Evolutionary conservation across 2,888 invertebrate genomes (phyloP).

Genomic region (Trichopria drosophilae): DNA sequence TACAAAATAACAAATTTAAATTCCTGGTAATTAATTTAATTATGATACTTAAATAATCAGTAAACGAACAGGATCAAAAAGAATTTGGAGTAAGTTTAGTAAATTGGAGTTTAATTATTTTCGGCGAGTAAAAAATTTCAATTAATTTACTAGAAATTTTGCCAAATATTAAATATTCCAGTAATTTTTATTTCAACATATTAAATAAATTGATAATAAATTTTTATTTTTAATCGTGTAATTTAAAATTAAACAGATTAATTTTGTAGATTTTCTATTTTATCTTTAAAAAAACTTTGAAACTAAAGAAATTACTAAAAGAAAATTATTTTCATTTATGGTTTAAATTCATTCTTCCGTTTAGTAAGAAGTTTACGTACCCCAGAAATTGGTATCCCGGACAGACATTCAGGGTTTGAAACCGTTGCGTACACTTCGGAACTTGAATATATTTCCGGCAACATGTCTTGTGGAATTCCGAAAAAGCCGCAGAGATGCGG

Average conservation of each 20-base stretch:
- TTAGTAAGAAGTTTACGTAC: constrained; percentile 61
- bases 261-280: background rate
- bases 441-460: constrained; percentile 88
- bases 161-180: too few relatives aligned
- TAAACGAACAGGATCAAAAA: too few relatives aligned
- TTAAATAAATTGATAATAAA: too few relatives aligned
- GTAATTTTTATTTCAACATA: too few relatives aligned
- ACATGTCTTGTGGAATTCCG: constrained; percentile 77
- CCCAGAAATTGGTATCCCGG: constrained; percentile 84
- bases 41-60: background rate
- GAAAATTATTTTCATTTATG: background rate
- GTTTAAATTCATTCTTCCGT: background rate
- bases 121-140: constrained; percentile 1
- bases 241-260: too few relatives aligned
- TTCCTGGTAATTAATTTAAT: constrained; percentile 3
- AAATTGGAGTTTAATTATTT: too few relatives aligned
- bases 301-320: constrained; percentile 2
- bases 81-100: too few relatives aligned
- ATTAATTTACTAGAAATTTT: too few relatives aligned
- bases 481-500: constrained; percentile 84
- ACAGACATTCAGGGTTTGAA: constrained; percentile 68
- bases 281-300: constrained; percentile 4
- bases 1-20: constrained; percentile 60
- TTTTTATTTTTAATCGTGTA: too few relatives aligned
- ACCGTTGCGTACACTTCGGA: constrained; percentile 90